These are phyloP conservation scores for Plemyria rubiginata DNA, from an alignment of 2,888 invertebrate genomes.

Conservation along the genomic window DNA sequence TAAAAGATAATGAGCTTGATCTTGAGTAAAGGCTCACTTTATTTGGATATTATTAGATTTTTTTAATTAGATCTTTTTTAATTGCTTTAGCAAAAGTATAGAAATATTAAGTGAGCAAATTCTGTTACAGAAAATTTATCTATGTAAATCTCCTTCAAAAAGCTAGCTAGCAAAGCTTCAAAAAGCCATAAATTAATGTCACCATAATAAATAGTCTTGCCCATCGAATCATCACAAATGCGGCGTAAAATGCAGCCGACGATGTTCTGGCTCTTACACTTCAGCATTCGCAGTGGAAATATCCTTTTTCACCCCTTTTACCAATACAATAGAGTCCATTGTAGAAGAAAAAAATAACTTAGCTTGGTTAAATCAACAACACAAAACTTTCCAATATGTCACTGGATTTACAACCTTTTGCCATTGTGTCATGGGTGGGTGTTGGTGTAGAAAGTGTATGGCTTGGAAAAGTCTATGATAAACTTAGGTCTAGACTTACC, in stretches of 20 bases:
- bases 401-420: slow-evolving; percentile 15
- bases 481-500: slow-evolving; percentile 43
- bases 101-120: not conserved
- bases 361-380: slow-evolving; percentile 16
- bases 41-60: not conserved
- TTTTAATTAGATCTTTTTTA: too few species aligned
- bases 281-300: slow-evolving; percentile 20
- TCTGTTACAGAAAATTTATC: slow-evolving; percentile 14
- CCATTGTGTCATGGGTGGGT: slow-evolving; percentile 9
- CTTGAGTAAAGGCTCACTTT: too few species aligned
- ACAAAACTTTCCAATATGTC: slow-evolving; percentile 3
- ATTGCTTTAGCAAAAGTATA: not conserved
- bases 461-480: slow-evolving; percentile 37
- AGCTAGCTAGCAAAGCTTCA: too few species aligned
- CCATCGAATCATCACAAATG: slow-evolving; percentile 61
- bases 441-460: slow-evolving; percentile 13
- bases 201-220: slow-evolving; percentile 59
- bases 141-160: slow-evolving; percentile 41
- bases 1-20: not conserved
- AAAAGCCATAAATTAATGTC: slow-evolving; percentile 56
- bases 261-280: slow-evolving; percentile 54
- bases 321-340: slow-evolving; percentile 10
- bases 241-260: slow-evolving; percentile 64
- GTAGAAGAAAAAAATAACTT: slow-evolving; percentile 12
- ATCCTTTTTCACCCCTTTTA: slow-evolving; percentile 17